These are phyloP conservation scores for Decapterus maruadsi DNA, from an alignment of 2,797 vertebrate genomes.

Conservation along the genomic window DNA sequence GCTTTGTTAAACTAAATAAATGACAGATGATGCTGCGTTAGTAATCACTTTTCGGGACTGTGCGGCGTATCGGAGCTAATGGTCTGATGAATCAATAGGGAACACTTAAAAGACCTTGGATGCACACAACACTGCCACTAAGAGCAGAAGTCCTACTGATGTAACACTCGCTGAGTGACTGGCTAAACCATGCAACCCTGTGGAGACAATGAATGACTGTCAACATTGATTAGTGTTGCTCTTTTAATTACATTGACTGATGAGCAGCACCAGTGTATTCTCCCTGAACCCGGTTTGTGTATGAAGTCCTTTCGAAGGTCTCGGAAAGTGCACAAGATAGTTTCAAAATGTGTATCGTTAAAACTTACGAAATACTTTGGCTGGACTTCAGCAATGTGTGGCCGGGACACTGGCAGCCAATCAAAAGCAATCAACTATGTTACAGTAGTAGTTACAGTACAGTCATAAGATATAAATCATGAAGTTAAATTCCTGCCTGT, in stretches of 20 bases:
- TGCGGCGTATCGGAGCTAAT: constrained; percentile 44
- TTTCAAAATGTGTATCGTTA: neutral
- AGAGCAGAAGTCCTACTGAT: constrained; percentile 32
- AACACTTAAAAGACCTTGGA: constrained; percentile 62
- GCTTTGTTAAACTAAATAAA: constrained; percentile 46
- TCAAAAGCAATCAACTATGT: neutral
- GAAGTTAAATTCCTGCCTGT: too few relatives aligned
- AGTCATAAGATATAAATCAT: neutral
- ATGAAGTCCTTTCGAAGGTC: neutral
- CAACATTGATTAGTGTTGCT: constrained; percentile 35
- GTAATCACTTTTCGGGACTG: constrained; percentile 54
- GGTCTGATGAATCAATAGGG: constrained; percentile 68
- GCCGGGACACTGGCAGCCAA: neutral
- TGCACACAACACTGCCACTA: constrained; percentile 32
- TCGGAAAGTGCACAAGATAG: neutral
- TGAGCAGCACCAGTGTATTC: neutral
- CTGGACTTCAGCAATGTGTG: neutral
- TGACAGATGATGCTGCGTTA: constrained; percentile 41
- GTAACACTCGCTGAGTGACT: constrained; percentile 20
- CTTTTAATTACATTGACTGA: constrained; percentile 48
- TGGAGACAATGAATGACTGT: constrained; percentile 41
- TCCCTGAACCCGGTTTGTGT: neutral
- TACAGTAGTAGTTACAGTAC: neutral
- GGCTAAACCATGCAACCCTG: constrained; percentile 22
- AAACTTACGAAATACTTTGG: neutral